Conservation (phyloP, 2,113 vertebrate species). For the Willisornis vidua region DNA sequence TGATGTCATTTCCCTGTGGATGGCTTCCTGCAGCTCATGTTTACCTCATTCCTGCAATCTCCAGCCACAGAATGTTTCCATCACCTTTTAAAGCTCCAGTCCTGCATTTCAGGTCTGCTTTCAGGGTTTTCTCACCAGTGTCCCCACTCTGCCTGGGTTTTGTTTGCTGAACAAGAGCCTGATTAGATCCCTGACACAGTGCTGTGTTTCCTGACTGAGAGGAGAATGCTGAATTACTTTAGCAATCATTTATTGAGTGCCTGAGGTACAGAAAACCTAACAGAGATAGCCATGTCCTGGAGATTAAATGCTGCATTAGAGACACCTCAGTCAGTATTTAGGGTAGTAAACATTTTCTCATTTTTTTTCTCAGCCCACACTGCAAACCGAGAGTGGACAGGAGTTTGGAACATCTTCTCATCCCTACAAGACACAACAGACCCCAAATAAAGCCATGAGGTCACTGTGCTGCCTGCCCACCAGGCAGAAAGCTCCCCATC, state of each 20-base stretch:
- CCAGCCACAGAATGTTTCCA: background rate
- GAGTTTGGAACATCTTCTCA: background rate
- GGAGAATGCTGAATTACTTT: conserved; percentile 32
- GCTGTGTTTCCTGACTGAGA: conserved; percentile 19
- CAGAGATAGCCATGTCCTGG: conserved; percentile 5
- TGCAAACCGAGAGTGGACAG: background rate
- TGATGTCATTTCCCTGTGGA: background rate
- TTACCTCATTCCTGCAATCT: background rate
- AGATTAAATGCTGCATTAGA: conserved; percentile 35
- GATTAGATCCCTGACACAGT: background rate
- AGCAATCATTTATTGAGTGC: conserved; percentile 54
- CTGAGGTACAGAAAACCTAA: conserved; percentile 31
- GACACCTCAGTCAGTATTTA: background rate
- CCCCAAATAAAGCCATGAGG: background rate
- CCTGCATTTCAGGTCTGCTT: background rate
- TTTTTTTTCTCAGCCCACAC: background rate
- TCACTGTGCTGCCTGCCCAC: background rate
- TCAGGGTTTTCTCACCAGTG: background rate
- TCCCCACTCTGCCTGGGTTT: background rate
- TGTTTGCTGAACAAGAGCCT: background rate
- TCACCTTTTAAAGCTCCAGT: background rate
- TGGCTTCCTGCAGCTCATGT: background rate
- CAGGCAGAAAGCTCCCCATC: background rate
- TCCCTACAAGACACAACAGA: background rate
- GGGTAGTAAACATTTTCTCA: background rate